Evolutionary conservation across 30 jellyfish, hydroid and myxozoan species (phyloP).

Genomic region (Rhopilema esculentum): DNA sequence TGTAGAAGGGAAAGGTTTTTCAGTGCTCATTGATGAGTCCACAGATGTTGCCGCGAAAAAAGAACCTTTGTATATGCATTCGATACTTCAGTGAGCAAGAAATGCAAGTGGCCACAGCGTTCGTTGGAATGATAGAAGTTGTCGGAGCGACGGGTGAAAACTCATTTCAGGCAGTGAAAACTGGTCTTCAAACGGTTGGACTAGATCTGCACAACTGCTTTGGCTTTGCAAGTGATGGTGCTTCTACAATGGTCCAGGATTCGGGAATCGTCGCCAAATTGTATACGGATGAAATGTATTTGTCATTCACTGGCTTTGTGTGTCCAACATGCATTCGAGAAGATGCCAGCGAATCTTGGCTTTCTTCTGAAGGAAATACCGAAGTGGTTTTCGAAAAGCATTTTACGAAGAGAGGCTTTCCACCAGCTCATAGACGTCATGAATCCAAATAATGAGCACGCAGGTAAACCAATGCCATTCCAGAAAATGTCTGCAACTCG

Average conservation of each 20-base stretch:
- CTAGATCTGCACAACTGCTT: conserved; percentile 39
- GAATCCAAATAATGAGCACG: conserved; percentile 45
- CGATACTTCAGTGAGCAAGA: conserved; percentile 65
- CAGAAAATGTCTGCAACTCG: conserved; percentile 39
- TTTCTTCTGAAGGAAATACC: conserved; percentile 34
- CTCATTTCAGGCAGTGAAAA: conserved; percentile 30
- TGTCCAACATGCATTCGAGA: conserved; percentile 54
- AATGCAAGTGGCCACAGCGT: conserved; percentile 34
- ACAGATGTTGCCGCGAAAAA: conserved; percentile 70
- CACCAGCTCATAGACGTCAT: conserved; percentile 32
- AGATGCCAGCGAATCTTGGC: conserved; percentile 45
- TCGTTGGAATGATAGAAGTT: conserved; percentile 58
- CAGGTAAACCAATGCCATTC: conserved; percentile 50
- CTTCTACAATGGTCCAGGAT: conserved; percentile 40
- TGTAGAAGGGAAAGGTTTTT: conserved; percentile 53
- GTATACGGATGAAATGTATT: conserved; percentile 43
- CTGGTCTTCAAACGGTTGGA: conserved; percentile 25
- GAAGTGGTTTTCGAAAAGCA: conserved; percentile 53
- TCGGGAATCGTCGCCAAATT: conserved; percentile 26
- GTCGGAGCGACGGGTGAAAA: conserved; percentile 43
- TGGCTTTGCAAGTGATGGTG: conserved; percentile 68
- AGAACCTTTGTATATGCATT: conserved; percentile 45
- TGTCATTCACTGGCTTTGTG: conserved; percentile 57
- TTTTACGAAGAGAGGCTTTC: conserved; percentile 58
- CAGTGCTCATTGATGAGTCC: conserved; percentile 61